Base-by-base conservation (phyloP, 2,888 invertebrate species). In the Phoronis australis region DNA sequence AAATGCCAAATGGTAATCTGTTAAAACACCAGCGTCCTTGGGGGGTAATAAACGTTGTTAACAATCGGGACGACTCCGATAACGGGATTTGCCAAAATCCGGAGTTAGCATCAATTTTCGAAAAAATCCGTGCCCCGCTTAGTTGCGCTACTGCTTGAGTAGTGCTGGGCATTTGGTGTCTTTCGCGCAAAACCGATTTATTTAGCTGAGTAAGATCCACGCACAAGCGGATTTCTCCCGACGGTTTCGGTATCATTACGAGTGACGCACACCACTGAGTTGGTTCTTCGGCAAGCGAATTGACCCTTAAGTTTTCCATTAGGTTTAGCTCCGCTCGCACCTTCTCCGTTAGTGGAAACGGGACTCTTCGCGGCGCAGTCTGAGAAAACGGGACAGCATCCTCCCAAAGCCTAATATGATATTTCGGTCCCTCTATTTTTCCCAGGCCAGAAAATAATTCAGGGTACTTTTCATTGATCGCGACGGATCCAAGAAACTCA, bases 211-310 rank as follows among this genome's bases (percentile, higher is more conserved):
- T 48, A 5, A 46, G 35, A 35, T 56, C 54, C n/a, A 57, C 50
- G 42, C 56, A 52, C 18, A 54, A 47, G n/a, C 48, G n/a, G 12
- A 52, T 44, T 4, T 40, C 41, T 15, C 22, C 47, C 38, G 46
- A 39, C 6, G 46, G 41, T 51, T 69, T 68, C 5, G 56, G 59
- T 0, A 65, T 69, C 2, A 67, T 60, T 1, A 76, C 75, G 47
- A 74, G 66, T 1, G 65, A 65, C 6, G 67, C 61, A 48, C 69
- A 73, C 71, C 71, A 75, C 1, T 62, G 65, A 2, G 69, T 72
- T 4, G 66, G 64, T 48, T 56, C 49, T 12, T 66, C 56, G 1
- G 73, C 65, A 4, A 56, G 47, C 31, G 56, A 56, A 42, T 73
- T 71, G 2, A 73, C 61, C 1, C 54, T 62, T 37, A 57, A 23